Evolutionary conservation across 53 echinoderm and acorn worm genomes (phyloP), one percentile per base, ranked within the genome.

Genomic region (Temnopleurus reevesii): DNA sequence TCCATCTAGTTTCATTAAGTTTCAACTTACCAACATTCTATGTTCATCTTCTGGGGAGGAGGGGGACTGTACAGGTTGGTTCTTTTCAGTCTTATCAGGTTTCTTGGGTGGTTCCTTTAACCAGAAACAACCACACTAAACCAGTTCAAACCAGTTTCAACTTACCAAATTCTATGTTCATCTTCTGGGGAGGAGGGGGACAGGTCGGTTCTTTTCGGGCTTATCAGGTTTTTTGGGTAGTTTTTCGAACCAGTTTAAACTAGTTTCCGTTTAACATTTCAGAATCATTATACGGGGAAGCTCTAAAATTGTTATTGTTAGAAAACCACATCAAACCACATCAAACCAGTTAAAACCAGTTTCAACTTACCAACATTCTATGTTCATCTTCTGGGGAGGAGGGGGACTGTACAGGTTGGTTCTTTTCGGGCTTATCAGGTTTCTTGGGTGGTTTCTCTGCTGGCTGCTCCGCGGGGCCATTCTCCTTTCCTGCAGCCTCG

Each of bases 341-440:
- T 12, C 49, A 1, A 49, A 9, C 49, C 49, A 8, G 59, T 2
- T 59, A 21, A 26, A 10, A 10, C 53, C 53, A 8, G 9, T 15
- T 59, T 8, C 28, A 17, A 90, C 90, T 90, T 46, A 90, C 90
- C 36, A 90, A 59, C 63, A 90, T 81, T 24, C 60, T 59, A 28
- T 56, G 81, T 45, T 90, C 81, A n/a, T 90, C 90, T 27, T 80
- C 90, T 43, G 58, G 58, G 34, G 90, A 81, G 64, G 80, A 80
- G 10, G 90, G 80, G 81, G 66, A 66, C 88, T 87, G 88, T 85
- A 85, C 86, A 85, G 59, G 86, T 81, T 90, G 77, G 56, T 81
- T 77, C 54, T 93, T 93, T 46, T 94, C 91, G 1, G 90, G 93
- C 89, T 96, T 96, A 83, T 92, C 94, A 23, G 96, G 96, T 61